Evolutionary conservation across 1,140 invertebrate genomes (phyloP).

Genomic region (Drosophila paulistorum): DNA sequence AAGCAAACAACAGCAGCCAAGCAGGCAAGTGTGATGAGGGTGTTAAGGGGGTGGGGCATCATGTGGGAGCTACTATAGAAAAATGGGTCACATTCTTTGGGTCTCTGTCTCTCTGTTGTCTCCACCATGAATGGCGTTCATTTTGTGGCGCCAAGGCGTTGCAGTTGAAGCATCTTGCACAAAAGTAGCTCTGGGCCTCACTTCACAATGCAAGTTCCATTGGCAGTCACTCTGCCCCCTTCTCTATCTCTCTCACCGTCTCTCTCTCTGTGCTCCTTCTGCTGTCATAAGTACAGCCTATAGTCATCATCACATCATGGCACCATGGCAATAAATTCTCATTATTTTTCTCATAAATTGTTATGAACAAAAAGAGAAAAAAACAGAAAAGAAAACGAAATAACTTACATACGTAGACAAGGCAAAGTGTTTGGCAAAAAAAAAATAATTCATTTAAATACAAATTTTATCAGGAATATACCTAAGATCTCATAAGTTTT

Average conservation of each 20-base stretch:
- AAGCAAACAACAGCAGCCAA: conserved; percentile 51
- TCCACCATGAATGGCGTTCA: conserved; percentile 62
- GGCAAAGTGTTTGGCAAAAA: neutral
- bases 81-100: conserved; percentile 74
- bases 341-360: conserved; percentile 5
- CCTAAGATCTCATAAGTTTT: too few species aligned
- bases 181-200: conserved; percentile 51
- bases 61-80: conserved; percentile 41
- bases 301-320: neutral
- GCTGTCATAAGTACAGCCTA: conserved; percentile 37
- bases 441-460: conserved; percentile 12
- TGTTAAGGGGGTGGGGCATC: conserved; percentile 8
- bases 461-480: too few species aligned
- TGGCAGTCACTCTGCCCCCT: neutral
- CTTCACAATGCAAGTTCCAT: conserved; percentile 14
- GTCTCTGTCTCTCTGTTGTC: conserved; percentile 44
- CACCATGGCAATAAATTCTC: conserved; percentile 7
- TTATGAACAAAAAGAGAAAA: neutral
- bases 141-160: conserved; percentile 68
- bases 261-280: neutral
- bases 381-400: too few species aligned
- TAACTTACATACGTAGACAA: too few species aligned
- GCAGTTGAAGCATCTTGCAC: conserved; percentile 49
- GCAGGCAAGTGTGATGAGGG: neutral
- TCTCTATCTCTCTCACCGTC: too few species aligned